phyloP scores from a whole-genome alignment of 2,797 vertebrate species.

The Gymnoscopelus braueri region DNA sequence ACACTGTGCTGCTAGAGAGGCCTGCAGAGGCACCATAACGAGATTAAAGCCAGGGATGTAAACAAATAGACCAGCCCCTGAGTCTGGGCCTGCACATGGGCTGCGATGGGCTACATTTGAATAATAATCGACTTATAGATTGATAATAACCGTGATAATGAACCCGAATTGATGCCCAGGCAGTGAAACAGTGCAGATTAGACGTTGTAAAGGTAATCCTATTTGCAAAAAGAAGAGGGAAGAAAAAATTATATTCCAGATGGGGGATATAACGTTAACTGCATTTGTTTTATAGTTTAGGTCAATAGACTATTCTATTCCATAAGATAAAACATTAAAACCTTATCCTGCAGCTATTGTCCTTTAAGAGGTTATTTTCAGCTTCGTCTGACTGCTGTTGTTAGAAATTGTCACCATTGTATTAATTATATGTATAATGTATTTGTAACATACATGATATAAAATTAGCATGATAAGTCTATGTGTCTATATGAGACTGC shows the following conservation, averaged over 20 bases:
- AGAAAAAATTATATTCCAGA: not conserved
- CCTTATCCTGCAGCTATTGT: constrained; percentile 2
- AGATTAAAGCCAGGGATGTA: constrained; percentile 39
- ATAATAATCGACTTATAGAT: constrained; percentile 6
- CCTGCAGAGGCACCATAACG: constrained; percentile 27
- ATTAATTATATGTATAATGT: constrained; percentile 32
- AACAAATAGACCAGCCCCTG: constrained; percentile 45
- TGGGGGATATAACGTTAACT: not conserved
- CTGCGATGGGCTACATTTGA: constrained; percentile 29
- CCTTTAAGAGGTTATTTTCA: constrained; percentile 22
- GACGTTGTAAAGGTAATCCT: not conserved
- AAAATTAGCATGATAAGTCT: constrained; percentile 13
- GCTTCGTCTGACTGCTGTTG: constrained; percentile 25
- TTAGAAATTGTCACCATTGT: constrained; percentile 49
- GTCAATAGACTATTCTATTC: not conserved
- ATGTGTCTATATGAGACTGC: not conserved
- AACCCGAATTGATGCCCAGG: constrained; percentile 20
- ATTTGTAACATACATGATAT: constrained; percentile 35
- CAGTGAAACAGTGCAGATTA: not conserved
- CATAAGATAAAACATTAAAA: not conserved
- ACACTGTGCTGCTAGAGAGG: constrained; percentile 1
- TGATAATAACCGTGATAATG: constrained; percentile 16
- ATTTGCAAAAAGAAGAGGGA: not conserved
- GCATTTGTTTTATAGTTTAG: not conserved
- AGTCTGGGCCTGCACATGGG: constrained; percentile 6